A percentile compares a stretch with the other conserved stretches of the same genome.
Conservation (phyloP, 2,888 invertebrate genomes). For the Eilema sororculum region DNA sequence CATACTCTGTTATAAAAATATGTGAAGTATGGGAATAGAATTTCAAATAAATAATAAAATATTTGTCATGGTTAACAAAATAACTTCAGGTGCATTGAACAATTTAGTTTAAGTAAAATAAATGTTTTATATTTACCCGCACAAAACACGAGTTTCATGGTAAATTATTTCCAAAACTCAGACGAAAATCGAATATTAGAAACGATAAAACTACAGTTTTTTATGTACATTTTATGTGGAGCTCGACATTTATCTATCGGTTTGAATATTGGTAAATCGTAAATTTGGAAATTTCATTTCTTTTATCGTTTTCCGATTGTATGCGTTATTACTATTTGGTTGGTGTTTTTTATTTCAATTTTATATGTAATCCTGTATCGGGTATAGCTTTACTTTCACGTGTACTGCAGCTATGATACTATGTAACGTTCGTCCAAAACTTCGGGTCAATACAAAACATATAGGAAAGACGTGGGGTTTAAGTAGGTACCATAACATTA, state of each 20-base stretch:
- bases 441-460: no score
- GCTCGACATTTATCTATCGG: conserved; percentile 34
- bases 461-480: no score
- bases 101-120: background rate
- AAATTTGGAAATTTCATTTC: conserved; percentile 49
- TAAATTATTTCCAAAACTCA: conserved; percentile 7
- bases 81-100: background rate
- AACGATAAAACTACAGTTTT: conserved; percentile 40
- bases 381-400: background rate
- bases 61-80: background rate
- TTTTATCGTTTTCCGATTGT: conserved; percentile 45
- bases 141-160: conserved; percentile 16
- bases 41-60: background rate
- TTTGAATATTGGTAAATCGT: conserved; percentile 50
- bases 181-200: conserved; percentile 32
- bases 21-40: no score
- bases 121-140: conserved; percentile 12
- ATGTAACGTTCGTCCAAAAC: no score
- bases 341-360: conserved; percentile 44
- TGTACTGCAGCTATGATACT: background rate
- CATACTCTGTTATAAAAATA: background rate
- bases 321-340: conserved; percentile 35
- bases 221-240: conserved; percentile 45
- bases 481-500: no score
- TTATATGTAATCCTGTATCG: conserved; percentile 11